phyloP scores from a whole-genome alignment of 2,113 vertebrate species.

The Edolisoma coerulescens region DNA sequence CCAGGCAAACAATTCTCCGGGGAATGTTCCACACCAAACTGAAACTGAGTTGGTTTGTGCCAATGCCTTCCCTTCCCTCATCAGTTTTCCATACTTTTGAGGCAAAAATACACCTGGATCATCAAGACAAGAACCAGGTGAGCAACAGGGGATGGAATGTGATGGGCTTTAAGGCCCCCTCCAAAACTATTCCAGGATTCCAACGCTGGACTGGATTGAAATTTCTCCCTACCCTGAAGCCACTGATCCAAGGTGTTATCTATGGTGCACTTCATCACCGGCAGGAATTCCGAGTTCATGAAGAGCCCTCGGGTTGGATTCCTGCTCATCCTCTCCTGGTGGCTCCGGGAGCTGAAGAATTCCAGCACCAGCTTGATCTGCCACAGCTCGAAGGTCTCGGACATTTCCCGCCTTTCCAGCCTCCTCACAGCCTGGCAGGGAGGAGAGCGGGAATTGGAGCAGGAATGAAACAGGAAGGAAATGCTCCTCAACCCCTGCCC shows the following conservation, averaged over 20 bases:
- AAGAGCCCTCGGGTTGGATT: constrained; percentile 77
- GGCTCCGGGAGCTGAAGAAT: constrained; percentile 84
- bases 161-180: neutral
- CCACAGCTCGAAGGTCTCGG: constrained; percentile 89
- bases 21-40: neutral
- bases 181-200: neutral
- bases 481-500: neutral
- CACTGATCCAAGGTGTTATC: constrained; percentile 87
- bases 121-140: neutral
- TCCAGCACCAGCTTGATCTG: constrained; percentile 93
- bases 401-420: constrained; percentile 77
- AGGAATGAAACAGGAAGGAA: neutral
- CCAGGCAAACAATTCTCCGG: neutral
- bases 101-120: neutral
- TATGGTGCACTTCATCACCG: constrained; percentile 89
- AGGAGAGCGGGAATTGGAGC: neutral
- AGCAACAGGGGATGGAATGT: neutral
- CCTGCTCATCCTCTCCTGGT: constrained; percentile 74
- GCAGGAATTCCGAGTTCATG: constrained; percentile 91
- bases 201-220: neutral
- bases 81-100: neutral
- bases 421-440: constrained; percentile 74
- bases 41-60: neutral
- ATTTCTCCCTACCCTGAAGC: constrained; percentile 78
- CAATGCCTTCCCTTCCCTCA: neutral